Conservation (phyloP, 2,888 invertebrate genomes). For the Tholera decimalis region DNA sequence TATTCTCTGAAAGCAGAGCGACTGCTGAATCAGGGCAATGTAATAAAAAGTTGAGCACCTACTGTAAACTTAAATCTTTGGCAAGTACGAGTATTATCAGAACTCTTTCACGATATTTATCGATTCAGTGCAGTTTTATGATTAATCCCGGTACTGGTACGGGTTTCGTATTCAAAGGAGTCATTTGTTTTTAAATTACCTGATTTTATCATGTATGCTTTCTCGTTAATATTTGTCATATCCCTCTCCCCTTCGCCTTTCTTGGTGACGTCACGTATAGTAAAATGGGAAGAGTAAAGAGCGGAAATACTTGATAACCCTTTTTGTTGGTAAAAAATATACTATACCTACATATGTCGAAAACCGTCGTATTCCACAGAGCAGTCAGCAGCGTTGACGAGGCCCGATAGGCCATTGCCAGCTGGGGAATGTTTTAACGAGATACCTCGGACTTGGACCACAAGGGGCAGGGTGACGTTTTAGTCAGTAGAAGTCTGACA, state of each 20-base stretch:
- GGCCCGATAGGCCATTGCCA: too few relatives aligned
- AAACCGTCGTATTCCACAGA: too few relatives aligned
- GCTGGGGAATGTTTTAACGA: too few relatives aligned
- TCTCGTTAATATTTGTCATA: neutral
- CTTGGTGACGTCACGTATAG: neutral
- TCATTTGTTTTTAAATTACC: constrained; percentile 13
- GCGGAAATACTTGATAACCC: too few relatives aligned
- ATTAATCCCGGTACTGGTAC: neutral
- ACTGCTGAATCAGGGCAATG: constrained; percentile 36
- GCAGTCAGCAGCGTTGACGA: too few relatives aligned
- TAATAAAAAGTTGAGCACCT: constrained; percentile 44
- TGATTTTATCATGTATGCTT: neutral
- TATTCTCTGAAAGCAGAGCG: constrained; percentile 25
- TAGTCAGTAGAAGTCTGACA: too few relatives aligned
- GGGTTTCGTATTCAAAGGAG: constrained; percentile 2
- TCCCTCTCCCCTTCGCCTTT: neutral
- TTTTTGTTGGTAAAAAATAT: too few relatives aligned
- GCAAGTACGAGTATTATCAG: constrained; percentile 42
- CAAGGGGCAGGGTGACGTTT: too few relatives aligned
- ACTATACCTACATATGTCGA: too few relatives aligned
- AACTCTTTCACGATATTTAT: constrained; percentile 37
- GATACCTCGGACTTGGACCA: too few relatives aligned
- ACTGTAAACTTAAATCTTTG: constrained; percentile 47
- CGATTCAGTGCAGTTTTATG: constrained; percentile 36
- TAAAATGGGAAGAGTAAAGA: neutral